These are phyloP conservation scores for Characodon lateralis DNA, from an alignment of 2,797 vertebrate species.

Conservation along the genomic window DNA sequence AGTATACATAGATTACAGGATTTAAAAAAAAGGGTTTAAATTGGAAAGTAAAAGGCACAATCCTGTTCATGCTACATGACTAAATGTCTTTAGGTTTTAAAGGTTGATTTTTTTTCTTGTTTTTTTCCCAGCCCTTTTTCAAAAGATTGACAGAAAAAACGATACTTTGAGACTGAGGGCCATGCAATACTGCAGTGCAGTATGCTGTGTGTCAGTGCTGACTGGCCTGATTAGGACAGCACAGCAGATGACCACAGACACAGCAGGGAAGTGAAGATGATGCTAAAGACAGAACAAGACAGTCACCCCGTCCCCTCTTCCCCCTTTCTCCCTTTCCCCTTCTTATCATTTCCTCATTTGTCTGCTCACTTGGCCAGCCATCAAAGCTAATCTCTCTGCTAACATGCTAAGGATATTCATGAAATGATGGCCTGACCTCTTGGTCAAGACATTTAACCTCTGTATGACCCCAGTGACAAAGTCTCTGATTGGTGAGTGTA, in stretches of 20 bases:
- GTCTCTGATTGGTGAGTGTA: conserved; percentile 24
- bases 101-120: neutral
- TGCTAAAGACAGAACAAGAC: conserved; percentile 54
- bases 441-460: conserved; percentile 63
- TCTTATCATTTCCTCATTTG: conserved; percentile 60
- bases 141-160: conserved; percentile 50
- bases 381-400: conserved; percentile 52
- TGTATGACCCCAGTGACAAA: conserved; percentile 15
- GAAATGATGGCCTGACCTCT: conserved; percentile 64
- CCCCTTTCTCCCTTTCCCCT: conserved; percentile 42
- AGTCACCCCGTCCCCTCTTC: conserved; percentile 13
- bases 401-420: conserved; percentile 37
- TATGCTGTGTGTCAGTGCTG: conserved; percentile 72
- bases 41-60: conserved; percentile 1
- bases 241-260: conserved; percentile 48
- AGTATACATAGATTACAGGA: conserved; percentile 11
- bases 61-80: neutral
- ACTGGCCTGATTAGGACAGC: conserved; percentile 67
- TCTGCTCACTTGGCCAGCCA: conserved; percentile 64
- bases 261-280: conserved; percentile 58
- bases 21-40: neutral
- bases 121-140: neutral
- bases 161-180: conserved; percentile 53
- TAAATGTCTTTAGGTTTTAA: conserved; percentile 1
- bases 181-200: conserved; percentile 37